phyloP scores from a whole-genome alignment of 2,888 invertebrate genomes.

The Pristionchus fissidentatus region DNA sequence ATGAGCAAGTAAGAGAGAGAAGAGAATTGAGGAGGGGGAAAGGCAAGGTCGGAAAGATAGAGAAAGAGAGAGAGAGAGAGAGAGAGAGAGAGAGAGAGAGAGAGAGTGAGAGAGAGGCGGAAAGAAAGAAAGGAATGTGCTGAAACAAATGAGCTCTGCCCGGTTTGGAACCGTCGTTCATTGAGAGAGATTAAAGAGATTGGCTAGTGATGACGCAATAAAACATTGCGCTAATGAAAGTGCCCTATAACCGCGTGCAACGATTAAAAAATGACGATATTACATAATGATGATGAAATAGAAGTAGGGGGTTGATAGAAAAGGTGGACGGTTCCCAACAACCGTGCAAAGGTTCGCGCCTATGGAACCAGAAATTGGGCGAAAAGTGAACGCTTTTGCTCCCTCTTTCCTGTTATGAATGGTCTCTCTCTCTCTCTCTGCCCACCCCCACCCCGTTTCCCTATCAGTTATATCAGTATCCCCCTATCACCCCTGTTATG shows the following conservation, averaged over 20 bases:
- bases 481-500: too few species aligned
- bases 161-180: too few species aligned
- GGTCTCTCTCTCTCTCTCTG: neutral
- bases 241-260: too few species aligned
- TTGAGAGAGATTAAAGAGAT: too few species aligned
- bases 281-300: too few species aligned
- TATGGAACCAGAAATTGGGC: neutral
- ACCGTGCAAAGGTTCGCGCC: neutral
- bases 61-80: conserved; percentile 16
- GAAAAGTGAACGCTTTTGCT: conserved; percentile 19
- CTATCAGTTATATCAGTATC: neutral
- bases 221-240: too few species aligned
- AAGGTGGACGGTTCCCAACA: neutral
- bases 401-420: neutral
- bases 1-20: conserved; percentile 13
- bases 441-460: neutral
- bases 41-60: conserved; percentile 28
- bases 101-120: neutral
- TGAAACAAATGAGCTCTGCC: neutral
- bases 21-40: conserved; percentile 29
- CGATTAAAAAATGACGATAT: too few species aligned
- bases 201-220: too few species aligned
- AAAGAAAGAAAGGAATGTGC: neutral
- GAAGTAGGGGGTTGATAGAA: too few species aligned
- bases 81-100: conserved; percentile 44